A percentile compares a stretch with the other conserved stretches of the same genome.
These are phyloP conservation scores for Sebastes cheni DNA, from an alignment of 2,797 vertebrate genomes.

Conservation along the genomic window DNA sequence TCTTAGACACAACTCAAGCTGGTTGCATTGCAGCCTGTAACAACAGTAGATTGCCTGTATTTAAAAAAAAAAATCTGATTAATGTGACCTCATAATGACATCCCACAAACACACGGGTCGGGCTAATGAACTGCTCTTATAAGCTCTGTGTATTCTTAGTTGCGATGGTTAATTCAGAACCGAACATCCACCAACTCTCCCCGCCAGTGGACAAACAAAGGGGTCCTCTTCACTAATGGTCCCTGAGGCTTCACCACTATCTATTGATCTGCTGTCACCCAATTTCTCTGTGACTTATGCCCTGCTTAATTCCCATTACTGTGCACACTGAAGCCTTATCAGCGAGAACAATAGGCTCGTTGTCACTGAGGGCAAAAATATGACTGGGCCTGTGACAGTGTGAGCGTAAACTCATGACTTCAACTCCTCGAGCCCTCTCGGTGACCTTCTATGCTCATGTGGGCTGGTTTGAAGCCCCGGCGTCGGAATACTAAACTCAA, in stretches of 20 bases:
- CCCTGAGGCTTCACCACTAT: conserved; percentile 74
- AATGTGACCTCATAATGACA: conserved; percentile 19
- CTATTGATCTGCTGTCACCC: conserved; percentile 84
- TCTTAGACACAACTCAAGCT: not conserved
- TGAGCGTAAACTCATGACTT: conserved; percentile 79
- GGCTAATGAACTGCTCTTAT: conserved; percentile 32
- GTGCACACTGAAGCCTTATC: conserved; percentile 82
- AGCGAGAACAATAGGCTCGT: conserved; percentile 77
- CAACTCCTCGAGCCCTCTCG: conserved; percentile 65
- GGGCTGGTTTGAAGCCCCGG: conserved; percentile 33
- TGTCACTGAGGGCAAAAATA: conserved; percentile 79
- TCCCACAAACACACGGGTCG: conserved; percentile 21
- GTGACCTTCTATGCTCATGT: conserved; percentile 72
- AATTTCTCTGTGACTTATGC: conserved; percentile 81
- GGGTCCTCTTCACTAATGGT: conserved; percentile 76
- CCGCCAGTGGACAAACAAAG: conserved; percentile 76
- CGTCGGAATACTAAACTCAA: conserved; percentile 61
- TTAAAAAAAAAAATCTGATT: not conserved
- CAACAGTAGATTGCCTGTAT: not conserved
- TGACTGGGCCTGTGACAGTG: conserved; percentile 67
- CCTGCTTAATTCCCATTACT: conserved; percentile 82
- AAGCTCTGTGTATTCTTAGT: conserved; percentile 47
- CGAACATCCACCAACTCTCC: conserved; percentile 52
- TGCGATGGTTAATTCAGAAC: conserved; percentile 56
- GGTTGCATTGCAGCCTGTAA: not conserved